phyloP scores from a whole-genome alignment of 2,113 vertebrate genomes.

The Illadopsis cleaveri region DNA sequence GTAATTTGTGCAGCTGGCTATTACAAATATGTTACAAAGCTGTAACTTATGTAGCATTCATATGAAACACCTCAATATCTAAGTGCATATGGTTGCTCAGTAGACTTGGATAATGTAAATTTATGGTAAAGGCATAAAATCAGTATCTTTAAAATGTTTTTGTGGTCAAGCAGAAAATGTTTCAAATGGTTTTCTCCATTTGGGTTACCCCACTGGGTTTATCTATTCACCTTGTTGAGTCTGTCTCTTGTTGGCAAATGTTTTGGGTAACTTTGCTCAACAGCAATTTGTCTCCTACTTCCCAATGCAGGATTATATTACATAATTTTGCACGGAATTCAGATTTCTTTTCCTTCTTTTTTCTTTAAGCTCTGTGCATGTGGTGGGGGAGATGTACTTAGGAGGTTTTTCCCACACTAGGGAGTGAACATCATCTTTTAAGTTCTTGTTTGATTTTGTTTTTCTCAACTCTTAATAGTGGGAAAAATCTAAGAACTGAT shows the following conservation, averaged over 20 bases:
- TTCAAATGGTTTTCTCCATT: background rate
- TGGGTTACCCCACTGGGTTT: background rate
- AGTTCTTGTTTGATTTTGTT: background rate
- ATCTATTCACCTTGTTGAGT: background rate
- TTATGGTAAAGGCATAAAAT: background rate
- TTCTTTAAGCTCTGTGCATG: background rate
- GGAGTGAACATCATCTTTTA: background rate
- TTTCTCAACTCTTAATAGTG: background rate
- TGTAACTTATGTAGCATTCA: background rate
- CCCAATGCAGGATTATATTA: background rate
- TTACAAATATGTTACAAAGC: background rate
- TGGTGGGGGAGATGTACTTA: background rate
- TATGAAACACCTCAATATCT: background rate
- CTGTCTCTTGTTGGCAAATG: background rate
- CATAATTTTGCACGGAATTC: background rate
- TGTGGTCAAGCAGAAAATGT: background rate
- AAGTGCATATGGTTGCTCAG: background rate
- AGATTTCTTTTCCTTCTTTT: background rate
- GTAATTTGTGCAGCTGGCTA: accelerated
- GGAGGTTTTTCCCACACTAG: background rate
- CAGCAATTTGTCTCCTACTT: background rate
- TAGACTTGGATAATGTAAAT: background rate
- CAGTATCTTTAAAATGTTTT: background rate
- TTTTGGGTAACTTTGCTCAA: background rate
- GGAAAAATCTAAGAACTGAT: background rate